These are phyloP conservation scores for Euborellia annulipes DNA, from an alignment of 1,140 invertebrate species.

Conservation along the genomic window DNA sequence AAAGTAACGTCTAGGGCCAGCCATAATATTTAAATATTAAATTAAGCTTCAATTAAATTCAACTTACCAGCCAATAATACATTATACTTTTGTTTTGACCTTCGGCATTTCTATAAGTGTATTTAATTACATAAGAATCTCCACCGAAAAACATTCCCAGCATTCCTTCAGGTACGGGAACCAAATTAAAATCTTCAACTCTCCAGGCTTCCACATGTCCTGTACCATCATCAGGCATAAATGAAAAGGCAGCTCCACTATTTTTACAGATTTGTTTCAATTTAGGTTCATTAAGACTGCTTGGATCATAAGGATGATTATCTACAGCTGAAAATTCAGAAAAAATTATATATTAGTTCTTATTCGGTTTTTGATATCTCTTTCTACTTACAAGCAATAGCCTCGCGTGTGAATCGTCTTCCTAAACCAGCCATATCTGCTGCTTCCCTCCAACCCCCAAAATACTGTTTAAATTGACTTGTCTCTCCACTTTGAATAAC, in stretches of 20 bases:
- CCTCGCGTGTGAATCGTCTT: constrained; percentile 18
- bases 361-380: no score
- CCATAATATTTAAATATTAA: background rate
- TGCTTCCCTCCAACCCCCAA: constrained; percentile 50
- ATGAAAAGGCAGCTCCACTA: constrained; percentile 39
- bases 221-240: constrained; percentile 54
- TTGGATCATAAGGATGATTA: constrained; percentile 21
- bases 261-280: constrained; percentile 23
- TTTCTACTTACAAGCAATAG: no score
- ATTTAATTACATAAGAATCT: constrained; percentile 61
- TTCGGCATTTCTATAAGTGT: constrained; percentile 37
- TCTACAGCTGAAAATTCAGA: background rate
- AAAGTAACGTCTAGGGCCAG: no score
- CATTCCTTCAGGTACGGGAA: constrained; percentile 34
- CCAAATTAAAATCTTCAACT: constrained; percentile 39
- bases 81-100: constrained; percentile 38
- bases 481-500: constrained; percentile 59
- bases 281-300: constrained; percentile 20
- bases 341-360: background rate
- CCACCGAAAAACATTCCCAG: constrained; percentile 56
- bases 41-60: background rate
- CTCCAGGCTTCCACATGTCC: constrained; percentile 34
- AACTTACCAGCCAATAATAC: constrained; percentile 56
- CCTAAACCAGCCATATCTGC: constrained; percentile 33
- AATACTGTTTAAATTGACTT: constrained; percentile 62